Base-by-base conservation (phyloP, 2,113 vertebrate genomes). In the Prinia subflava region DNA sequence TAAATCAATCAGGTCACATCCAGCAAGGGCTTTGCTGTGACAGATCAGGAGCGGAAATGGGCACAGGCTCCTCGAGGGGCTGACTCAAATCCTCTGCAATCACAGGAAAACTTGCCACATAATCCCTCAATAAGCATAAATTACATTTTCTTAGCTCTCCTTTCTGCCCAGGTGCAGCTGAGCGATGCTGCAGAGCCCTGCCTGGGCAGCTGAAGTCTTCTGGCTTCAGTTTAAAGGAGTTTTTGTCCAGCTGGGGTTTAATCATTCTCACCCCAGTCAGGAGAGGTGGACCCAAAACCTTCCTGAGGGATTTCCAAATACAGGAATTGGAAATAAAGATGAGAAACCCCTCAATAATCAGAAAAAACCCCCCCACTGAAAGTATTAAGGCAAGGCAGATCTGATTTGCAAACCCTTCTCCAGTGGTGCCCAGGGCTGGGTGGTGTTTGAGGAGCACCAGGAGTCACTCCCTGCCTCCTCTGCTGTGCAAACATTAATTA, bases 401-500 rank as follows among this genome's bases (percentile, higher is more conserved):
- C 11, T 62, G 62, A 46, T 7, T 35, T 6, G 37, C 37, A 83
- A 69, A 70, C 33, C 50, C 59, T 81, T 27, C 56, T 65, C 5
- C 57, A 41, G 44, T 0, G 1, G 39, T 56, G 53, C 70, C 64
- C 62, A 49, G 55, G 74, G 35, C 47, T 44, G 74, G 74, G 59
- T 42, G 4, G 2, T 30, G 82, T 53, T 55, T 30, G 55, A 55
- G 75, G 52, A 53, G 62, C 2, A 80, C 44, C 18, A 44, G 53
- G 49, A 92, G 24, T 23, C 65, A 8, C 27, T 49, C 27, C 2
- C 28, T 11, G 80, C 60, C 79, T 75, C 68, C 67, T 78, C 73
- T 73, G 21, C 89, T 81, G 5, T 11, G n/a, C 91, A 93, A 89
- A 92, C 74, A 87, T 68, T 62, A 41, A 95, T 81, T 52, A 92